These are phyloP conservation scores for Chalcis sispes DNA, from an alignment of 2,888 invertebrate species.

Conservation along the genomic window DNA sequence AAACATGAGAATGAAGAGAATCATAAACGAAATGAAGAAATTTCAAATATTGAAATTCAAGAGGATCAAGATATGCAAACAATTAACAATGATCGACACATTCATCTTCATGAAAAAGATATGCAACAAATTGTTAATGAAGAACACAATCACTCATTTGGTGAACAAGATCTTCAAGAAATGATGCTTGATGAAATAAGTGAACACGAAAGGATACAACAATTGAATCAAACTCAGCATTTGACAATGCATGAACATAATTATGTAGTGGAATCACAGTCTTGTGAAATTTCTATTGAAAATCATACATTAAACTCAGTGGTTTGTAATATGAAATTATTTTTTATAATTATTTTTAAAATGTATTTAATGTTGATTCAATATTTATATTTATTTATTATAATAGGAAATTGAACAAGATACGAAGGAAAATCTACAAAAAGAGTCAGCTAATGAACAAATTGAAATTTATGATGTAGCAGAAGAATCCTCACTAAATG, in stretches of 20 bases:
- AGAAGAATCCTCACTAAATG: conserved; percentile 8
- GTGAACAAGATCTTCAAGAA: conserved; percentile 40
- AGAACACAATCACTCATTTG: conserved; percentile 44
- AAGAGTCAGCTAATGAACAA: background rate
- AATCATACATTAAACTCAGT: conserved; percentile 14
- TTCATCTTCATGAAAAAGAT: conserved; percentile 13
- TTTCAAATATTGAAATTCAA: conserved; percentile 11
- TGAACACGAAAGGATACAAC: conserved; percentile 36
- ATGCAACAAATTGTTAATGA: conserved; percentile 30
- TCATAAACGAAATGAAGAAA: conserved; percentile 9
- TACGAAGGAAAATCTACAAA: conserved; percentile 21
- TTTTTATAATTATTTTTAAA: background rate
- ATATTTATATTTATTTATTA: background rate
- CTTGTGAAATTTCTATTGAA: conserved; percentile 18
- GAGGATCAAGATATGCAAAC: conserved; percentile 8
- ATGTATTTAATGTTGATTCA: no score
- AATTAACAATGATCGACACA: conserved; percentile 28
- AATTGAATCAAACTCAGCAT: conserved; percentile 45
- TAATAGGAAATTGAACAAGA: conserved; percentile 10
- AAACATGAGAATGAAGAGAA: background rate
- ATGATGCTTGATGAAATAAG: conserved; percentile 47
- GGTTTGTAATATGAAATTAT: conserved; percentile 23
- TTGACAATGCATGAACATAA: conserved; percentile 53
- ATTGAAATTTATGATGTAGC: conserved; percentile 1
- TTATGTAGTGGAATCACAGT: conserved; percentile 51